Evolutionary conservation across 2,888 invertebrate species (phyloP), one percentile per base, ranked within the genome.

Genomic region (Norana najaformis): DNA sequence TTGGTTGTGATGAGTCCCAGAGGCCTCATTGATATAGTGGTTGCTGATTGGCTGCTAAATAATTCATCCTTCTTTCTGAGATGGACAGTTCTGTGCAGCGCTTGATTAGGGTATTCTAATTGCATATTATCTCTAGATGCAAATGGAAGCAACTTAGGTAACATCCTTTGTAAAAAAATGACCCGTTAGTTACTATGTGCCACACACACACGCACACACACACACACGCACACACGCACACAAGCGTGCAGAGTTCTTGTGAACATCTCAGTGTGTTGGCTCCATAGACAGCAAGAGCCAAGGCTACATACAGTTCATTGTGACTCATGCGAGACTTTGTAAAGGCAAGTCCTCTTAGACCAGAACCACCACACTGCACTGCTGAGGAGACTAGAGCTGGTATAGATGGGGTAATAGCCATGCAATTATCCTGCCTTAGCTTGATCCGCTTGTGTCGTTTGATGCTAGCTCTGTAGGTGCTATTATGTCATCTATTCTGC

Each of bases 151-250:
- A 69, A 69, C 6, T n/a, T 69, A n/a, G 30, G n/a, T 69, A n/a
- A 69, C 69, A 69, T 69, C 69, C 69, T n/a, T 69, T 69, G 30
- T n/a, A 69, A 69, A 69, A n/a, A 69, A 69, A 69, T 69, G 69
- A n/a, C 0, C 0, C 30, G 30, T 69, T n/a, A 69, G n/a, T 69
- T 69, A 69, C 69, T 16, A 1, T 69, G n/a, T 23, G 20, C 2
- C 18, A 3, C 18, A 3, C 47, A 14, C 47, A 47, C 47, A 47
- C 47, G 18, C 47, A 47, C 53, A 3, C 53, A 30, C 53, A 6
- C 53, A 6, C 53, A 53, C 53, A 53, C 53, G n/a, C 69, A 16
- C 16, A 69, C 69, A 69, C 69, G n/a, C 69, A 5, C 69, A 5
- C 69, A 30, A 23, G 11, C 3, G 13, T 30, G 13, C 23, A n/a